These are phyloP conservation scores for Heteromyza rotundicornis DNA, from an alignment of 2,888 invertebrate genomes.

Conservation along the genomic window DNA sequence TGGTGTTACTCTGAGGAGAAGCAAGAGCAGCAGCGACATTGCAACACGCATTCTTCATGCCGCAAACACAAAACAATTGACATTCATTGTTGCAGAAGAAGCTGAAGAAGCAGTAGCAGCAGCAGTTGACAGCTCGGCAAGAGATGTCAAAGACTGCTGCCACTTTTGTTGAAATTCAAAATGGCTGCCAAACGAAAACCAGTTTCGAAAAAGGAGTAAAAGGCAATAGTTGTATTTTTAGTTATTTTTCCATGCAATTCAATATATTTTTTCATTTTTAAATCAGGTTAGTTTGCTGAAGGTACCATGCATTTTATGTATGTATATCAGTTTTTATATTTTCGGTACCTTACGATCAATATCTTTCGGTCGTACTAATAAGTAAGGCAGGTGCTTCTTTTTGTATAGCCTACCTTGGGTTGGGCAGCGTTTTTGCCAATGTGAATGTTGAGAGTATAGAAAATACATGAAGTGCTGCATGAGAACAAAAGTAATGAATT, in stretches of 20 bases:
- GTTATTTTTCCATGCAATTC: not conserved
- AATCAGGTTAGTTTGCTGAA: not conserved
- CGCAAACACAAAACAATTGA: slow-evolving; percentile 46
- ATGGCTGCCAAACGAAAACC: not conserved
- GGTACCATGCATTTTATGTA: no score
- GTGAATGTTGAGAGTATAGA: no score
- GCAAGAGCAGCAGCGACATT: slow-evolving; percentile 22
- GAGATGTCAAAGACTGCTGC: not conserved
- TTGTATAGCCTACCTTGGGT: not conserved
- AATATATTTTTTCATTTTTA: not conserved
- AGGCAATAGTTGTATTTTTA: not conserved
- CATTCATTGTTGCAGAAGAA: slow-evolving; percentile 42
- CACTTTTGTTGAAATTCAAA: not conserved
- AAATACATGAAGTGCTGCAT: no score
- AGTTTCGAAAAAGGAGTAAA: not conserved
- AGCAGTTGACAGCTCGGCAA: slow-evolving; percentile 1
- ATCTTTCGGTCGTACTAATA: not conserved
- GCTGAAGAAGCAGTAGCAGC: slow-evolving; percentile 21
- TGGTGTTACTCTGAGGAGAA: no score
- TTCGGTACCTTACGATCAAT: not conserved
- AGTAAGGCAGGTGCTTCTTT: not conserved
- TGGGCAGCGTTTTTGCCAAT: no score
- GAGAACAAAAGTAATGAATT: no score
- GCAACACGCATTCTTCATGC: slow-evolving; percentile 52
- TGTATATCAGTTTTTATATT: not conserved